Evolutionary conservation across 2,888 invertebrate genomes (phyloP), one percentile per base, ranked within the genome.

Genomic region (Perizoma flavofasciatum): DNA sequence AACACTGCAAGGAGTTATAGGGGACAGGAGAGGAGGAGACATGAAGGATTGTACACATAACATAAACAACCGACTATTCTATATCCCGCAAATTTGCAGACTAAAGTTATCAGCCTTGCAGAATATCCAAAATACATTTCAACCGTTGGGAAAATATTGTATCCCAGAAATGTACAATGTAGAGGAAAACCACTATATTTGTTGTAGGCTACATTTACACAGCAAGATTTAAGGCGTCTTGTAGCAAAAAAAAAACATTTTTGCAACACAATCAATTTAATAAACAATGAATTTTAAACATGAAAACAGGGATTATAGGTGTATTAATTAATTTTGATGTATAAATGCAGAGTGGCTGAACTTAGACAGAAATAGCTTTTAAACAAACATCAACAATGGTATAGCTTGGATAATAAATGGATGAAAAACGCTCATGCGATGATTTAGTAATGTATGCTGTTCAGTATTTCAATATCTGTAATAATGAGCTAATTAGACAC

Each of bases 281-380:
- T 65, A 65, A 62, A 66, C 44, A 74, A 37, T 77, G 74, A 75
- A 59, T 68, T 59, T 71, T 61, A 59, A 63, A 68, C 35, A 66
- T 69, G 62, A 46, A 37, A 40, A 44, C 10, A 41, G 9, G 10
- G 10, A 41, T 41, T 10, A 10, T 8, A 8, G 45, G 39, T 56
- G 68, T 54, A 63, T 5, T 5, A 9, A 34, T 34, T 46, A 33
- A 46, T 46, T 7, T n/a, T 33, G 34, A 46, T 46, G 8, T 83
- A 88, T 88, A 88, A 89, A 89, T 89, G 89, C 90, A 90, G 89
- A 90, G 89, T 86, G 77, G 83, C 81, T 70, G 79, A 85, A 85
- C 71, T 69, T 71, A 74, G 77, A 75, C 55, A 33, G 57, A 57
- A 54, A 53, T 53, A 63, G 61, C 57, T 55, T 57, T 46, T 46